phyloP scores from a whole-genome alignment of 2,113 vertebrate species.

The Cephalopholis sonnerati region DNA sequence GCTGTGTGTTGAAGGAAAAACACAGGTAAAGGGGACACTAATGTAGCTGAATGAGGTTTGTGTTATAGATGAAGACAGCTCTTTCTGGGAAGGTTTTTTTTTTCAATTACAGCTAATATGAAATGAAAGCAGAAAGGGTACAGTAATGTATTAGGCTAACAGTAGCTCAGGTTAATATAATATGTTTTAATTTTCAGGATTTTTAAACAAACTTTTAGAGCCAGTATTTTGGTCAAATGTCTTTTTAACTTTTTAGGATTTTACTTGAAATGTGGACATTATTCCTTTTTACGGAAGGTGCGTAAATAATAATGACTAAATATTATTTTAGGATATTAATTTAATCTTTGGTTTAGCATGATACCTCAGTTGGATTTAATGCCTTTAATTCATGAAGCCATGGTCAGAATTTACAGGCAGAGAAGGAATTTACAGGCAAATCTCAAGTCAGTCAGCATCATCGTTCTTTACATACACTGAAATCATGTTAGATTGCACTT shows the following conservation, averaged over 20 bases:
- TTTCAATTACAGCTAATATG: not conserved
- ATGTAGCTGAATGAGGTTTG: conserved; percentile 8
- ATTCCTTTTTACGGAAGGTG: conserved; percentile 5
- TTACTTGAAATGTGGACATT: conserved; percentile 41
- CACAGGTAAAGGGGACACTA: conserved; percentile 19
- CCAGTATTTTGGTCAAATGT: conserved; percentile 6
- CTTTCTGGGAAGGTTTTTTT: not conserved
- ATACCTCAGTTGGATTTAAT: not conserved
- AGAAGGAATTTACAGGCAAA: conserved; percentile 12
- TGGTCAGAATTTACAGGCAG: not conserved
- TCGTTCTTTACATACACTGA: conserved; percentile 38
- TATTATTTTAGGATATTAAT: conserved; percentile 28
- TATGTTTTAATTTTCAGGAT: not conserved
- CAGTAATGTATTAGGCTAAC: conserved; percentile 7
- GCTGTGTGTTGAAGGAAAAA: not conserved
- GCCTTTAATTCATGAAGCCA: not conserved
- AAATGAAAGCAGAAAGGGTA: conserved; percentile 7
- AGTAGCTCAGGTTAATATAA: conserved; percentile 34
- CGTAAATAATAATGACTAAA: not conserved
- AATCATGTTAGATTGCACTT: conserved; percentile 68
- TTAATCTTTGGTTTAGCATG: conserved; percentile 8
- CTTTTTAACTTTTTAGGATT: conserved; percentile 6
- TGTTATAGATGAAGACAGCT: not conserved
- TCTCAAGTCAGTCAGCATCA: conserved; percentile 8
- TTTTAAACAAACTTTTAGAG: conserved; percentile 2